Evolutionary conservation across 2,113 vertebrate genomes (phyloP).

Genomic region (Paracanthobrama guichenoti): DNA sequence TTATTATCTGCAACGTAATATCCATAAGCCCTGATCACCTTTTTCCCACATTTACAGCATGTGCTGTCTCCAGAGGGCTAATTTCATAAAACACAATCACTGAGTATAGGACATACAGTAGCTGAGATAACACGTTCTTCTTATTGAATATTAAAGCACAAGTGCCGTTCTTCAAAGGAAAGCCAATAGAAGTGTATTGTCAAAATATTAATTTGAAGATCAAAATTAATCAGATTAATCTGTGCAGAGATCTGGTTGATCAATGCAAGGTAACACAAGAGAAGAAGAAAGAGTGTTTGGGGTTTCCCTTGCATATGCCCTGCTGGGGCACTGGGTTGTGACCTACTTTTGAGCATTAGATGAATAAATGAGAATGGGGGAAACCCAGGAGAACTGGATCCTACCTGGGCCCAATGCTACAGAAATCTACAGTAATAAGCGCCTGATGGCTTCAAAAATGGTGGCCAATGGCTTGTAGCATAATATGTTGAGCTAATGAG

Average conservation of each 20-base stretch:
- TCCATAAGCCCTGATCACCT: not conserved
- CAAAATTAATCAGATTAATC: no score
- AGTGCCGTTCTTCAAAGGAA: constrained; percentile 26
- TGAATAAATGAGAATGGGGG: not conserved
- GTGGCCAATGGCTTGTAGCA: not conserved
- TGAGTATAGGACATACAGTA: not conserved
- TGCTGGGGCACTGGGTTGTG: constrained; percentile 32
- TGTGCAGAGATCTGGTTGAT: constrained; percentile 34
- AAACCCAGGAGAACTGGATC: not conserved
- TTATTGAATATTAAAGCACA: constrained; percentile 20
- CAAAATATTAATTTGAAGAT: constrained; percentile 65
- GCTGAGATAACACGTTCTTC: not conserved
- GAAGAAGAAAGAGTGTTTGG: not conserved
- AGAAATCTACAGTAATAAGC: not conserved
- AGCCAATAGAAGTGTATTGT: constrained; percentile 37
- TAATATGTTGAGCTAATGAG: constrained; percentile 33
- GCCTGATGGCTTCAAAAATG: not conserved
- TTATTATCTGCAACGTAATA: not conserved
- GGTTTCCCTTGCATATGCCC: constrained; percentile 20
- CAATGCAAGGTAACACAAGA: not conserved
- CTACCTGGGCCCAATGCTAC: not conserved
- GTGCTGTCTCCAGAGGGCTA: not conserved
- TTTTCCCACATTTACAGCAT: not conserved
- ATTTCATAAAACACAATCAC: constrained; percentile 25
- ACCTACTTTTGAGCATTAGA: constrained; percentile 42